These are phyloP conservation scores for Cydia pomonella DNA, from an alignment of 1,140 invertebrate genomes.

Conservation along the genomic window DNA sequence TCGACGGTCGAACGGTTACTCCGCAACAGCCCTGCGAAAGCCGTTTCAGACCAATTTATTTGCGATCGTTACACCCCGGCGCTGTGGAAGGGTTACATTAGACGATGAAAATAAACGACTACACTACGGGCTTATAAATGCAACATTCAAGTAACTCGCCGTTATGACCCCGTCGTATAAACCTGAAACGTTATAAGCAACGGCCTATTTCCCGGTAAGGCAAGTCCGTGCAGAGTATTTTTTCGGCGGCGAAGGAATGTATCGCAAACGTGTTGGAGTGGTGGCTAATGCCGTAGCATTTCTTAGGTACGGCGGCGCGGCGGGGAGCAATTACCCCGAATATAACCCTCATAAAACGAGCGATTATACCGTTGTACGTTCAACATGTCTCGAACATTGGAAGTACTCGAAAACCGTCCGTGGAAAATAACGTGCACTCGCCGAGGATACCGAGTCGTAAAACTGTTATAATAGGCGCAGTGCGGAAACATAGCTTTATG, in stretches of 20 bases:
- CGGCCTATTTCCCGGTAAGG: not conserved
- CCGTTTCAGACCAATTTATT: constrained; percentile 48
- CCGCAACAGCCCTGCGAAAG: constrained; percentile 40
- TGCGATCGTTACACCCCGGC: constrained; percentile 43
- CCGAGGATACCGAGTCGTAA: constrained; percentile 63
- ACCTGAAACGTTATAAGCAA: not conserved
- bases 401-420: constrained; percentile 48
- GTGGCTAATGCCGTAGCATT: constrained; percentile 49
- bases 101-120: constrained; percentile 10
- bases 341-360: constrained; percentile 63
- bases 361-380: constrained; percentile 66
- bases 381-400: constrained; percentile 54
- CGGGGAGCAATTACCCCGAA: constrained; percentile 60
- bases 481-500: constrained; percentile 68
- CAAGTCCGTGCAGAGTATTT: constrained; percentile 17
- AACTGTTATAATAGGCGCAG: constrained; percentile 68
- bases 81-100: constrained; percentile 42
- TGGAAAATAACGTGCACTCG: constrained; percentile 56
- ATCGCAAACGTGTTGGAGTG: constrained; percentile 53
- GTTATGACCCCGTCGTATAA: constrained; percentile 22
- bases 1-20: constrained; percentile 46
- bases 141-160: constrained; percentile 15
- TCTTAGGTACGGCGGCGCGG: constrained; percentile 49
- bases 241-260: constrained; percentile 43
- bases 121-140: constrained; percentile 10